Evolutionary conservation across 2,888 invertebrate species (phyloP).

Genomic region (Acanthopleura granulata): DNA sequence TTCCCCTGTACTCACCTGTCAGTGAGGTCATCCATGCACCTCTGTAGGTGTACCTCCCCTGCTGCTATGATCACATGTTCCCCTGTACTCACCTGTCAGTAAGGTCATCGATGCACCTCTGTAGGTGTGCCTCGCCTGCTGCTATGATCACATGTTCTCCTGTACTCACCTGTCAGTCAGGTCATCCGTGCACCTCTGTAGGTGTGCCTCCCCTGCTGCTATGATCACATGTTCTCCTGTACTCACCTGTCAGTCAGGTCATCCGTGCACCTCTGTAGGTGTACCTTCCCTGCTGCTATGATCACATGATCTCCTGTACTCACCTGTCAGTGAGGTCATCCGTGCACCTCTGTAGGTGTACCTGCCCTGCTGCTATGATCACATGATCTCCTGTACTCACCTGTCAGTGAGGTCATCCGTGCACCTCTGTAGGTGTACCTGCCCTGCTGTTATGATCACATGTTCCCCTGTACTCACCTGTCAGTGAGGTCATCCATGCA

Average conservation of each 20-base stretch:
- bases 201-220: constrained; percentile 74
- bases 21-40: constrained; percentile 92
- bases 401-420: constrained; percentile 86
- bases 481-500: constrained; percentile 72
- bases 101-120: constrained; percentile 94
- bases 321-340: too few species aligned
- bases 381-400: constrained; percentile 45
- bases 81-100: constrained; percentile 80
- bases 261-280: constrained; percentile 93
- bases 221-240: too few species aligned
- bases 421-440: constrained; percentile 96
- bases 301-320: constrained; percentile 96
- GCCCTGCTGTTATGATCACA: constrained; percentile 94
- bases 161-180: too few species aligned
- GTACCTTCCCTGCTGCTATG: constrained; percentile 96
- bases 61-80: constrained; percentile 95
- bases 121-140: constrained; percentile 96
- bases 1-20: constrained; percentile 83
- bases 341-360: constrained; percentile 73
- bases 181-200: constrained; percentile 95
- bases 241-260: constrained; percentile 83
- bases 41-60: constrained; percentile 96
- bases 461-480: constrained; percentile 83
- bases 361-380: too few species aligned
- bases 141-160: constrained; percentile 96